Percentiles rank a stretch among this genome's conserved stretches.
These are phyloP conservation scores for Prionace glauca DNA, from an alignment of 2,797 vertebrate species.

Conservation along the genomic window DNA sequence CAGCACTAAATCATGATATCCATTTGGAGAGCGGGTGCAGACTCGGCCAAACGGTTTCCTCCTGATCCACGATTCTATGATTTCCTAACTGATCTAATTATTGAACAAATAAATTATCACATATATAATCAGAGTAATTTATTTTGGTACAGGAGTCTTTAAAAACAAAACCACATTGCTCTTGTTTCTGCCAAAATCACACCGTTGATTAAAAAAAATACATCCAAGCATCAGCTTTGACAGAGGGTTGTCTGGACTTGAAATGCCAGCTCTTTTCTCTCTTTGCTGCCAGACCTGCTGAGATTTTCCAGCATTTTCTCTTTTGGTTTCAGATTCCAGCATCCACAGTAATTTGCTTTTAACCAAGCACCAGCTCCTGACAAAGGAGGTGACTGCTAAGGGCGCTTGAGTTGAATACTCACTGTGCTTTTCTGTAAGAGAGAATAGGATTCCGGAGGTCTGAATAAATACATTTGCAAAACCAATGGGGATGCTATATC, in stretches of 20 bases:
- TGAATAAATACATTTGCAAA: slow-evolving; percentile 21
- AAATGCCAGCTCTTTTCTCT: too few species aligned
- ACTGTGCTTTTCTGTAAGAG: not conserved
- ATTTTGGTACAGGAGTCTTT: not conserved
- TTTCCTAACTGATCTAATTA: not conserved
- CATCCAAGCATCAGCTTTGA: not conserved
- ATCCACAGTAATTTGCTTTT: too few species aligned
- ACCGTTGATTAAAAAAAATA: not conserved
- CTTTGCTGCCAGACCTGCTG: too few species aligned
- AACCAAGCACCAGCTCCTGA: not conserved
- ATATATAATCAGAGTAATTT: not conserved
- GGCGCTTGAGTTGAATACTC: not conserved
- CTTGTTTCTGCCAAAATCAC: not conserved
- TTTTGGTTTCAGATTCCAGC: too few species aligned
- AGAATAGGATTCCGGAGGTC: not conserved
- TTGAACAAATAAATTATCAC: not conserved
- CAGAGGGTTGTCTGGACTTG: not conserved
- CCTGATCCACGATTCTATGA: too few species aligned
- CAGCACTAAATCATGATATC: too few species aligned
- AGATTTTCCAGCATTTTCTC: too few species aligned
- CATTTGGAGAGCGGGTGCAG: too few species aligned
- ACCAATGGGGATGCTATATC: not conserved
- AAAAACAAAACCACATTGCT: not conserved
- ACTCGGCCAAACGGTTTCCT: too few species aligned
- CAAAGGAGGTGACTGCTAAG: not conserved